Percentiles rank a stretch among this genome's conserved stretches.
Evolutionary conservation across 2,113 vertebrate genomes (phyloP).

Genomic region (Barbus barbus): DNA sequence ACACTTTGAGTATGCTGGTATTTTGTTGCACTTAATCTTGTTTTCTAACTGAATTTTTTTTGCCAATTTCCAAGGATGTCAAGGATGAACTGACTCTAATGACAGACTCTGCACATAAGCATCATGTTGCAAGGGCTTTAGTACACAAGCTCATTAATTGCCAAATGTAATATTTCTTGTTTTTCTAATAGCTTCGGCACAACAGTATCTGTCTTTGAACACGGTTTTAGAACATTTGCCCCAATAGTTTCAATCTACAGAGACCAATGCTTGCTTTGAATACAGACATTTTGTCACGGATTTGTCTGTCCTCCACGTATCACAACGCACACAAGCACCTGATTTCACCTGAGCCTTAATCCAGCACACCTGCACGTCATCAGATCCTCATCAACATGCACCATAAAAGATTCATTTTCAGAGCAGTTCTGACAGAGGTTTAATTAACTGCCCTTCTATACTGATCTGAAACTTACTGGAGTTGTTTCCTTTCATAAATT

Average conservation of each 20-base stretch:
- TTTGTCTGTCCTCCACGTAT: no score
- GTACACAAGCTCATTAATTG: neutral
- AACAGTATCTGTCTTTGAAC: neutral
- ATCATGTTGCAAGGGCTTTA: neutral
- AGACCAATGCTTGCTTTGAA: no score
- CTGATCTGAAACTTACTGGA: neutral
- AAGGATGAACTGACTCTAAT: neutral
- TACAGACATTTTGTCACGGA: no score
- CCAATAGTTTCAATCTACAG: no score
- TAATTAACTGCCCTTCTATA: neutral
- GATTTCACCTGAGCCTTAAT: no score
- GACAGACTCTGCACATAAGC: neutral
- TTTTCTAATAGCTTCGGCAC: neutral
- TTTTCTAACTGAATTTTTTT: no score
- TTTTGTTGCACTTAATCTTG: neutral
- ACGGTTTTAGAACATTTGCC: neutral
- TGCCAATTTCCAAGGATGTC: no score
- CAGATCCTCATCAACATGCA: no score
- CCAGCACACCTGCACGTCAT: no score
- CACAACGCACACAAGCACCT: no score
- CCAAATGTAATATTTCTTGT: neutral
- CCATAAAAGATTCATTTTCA: no score
- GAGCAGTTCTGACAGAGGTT: neutral
- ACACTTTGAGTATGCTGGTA: neutral
- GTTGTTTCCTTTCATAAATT: neutral